phyloP scores from a whole-genome alignment of 2,797 vertebrate species.

The Chiroxiphia lanceolata region DNA sequence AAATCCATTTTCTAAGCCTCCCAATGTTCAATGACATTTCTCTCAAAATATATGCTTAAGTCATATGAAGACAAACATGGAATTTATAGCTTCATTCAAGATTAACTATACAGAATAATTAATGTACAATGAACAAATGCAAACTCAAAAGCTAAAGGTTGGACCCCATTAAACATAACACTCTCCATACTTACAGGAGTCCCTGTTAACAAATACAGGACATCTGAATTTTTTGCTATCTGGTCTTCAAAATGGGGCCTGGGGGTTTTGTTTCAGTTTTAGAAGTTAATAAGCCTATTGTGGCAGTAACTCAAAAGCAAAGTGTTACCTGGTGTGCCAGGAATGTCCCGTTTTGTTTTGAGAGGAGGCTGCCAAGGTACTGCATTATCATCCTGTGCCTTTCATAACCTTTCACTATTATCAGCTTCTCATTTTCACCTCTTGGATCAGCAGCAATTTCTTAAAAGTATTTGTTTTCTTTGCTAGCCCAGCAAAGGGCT shows the following conservation, averaged over 20 bases:
- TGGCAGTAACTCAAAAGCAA: not conserved
- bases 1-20: not conserved
- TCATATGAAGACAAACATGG: not conserved
- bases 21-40: not conserved
- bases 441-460: slow-evolving; percentile 13
- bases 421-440: slow-evolving; percentile 65
- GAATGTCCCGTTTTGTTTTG: slow-evolving; percentile 60
- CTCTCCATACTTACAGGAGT: not conserved
- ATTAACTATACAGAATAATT: not conserved
- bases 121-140: not conserved
- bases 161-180: not conserved
- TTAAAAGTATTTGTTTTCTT: slow-evolving; percentile 24
- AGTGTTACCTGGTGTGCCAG: slow-evolving; percentile 42
- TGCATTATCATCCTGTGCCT: slow-evolving; percentile 22
- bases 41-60: not conserved
- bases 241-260: not conserved
- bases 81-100: not conserved
- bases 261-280: not conserved
- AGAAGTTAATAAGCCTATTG: not conserved
- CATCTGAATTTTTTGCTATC: not conserved
- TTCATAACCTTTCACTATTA: slow-evolving; percentile 52
- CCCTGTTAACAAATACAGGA: not conserved
- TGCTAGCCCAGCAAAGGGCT: not conserved
- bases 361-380: slow-evolving; percentile 33
- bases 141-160: not conserved